Base-by-base conservation (phyloP, 30 jellyfish, hydroid and myxozoan species). In the Aurelia coerulea region DNA sequence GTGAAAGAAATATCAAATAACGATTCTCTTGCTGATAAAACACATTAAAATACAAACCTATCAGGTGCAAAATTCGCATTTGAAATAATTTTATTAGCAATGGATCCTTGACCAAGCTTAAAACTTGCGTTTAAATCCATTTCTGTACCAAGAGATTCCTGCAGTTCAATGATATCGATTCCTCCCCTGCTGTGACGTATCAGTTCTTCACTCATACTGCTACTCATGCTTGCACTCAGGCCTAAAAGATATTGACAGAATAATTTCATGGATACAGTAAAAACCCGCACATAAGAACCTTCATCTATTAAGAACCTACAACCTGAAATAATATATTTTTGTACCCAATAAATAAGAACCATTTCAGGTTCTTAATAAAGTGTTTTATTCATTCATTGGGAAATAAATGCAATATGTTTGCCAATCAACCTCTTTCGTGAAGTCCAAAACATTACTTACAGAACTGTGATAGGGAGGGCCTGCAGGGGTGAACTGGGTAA, bases 51-150 rank as follows among this genome's bases (percentile, higher is more conserved):
- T 23, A 75, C 93, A n/a, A 66, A 94, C 99, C 93, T 41, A 12
- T 87, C 96, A 0, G 99, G 97, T 5, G 99, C 93, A 68, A 74
- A 94, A 59, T 94, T 94, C 19, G 91, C 75, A 62, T 94, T 94
- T 11, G 97, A 58, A 19, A 94, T 70, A 2, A 94, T 85, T 79
- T 77, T 94, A 56, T 94, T 94, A 1, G 92, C 88, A 4, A 94
- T 84, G 18, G 89, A 19, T 41, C 97, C 93, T 53, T 83, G 96
- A 51, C 90, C 73, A 3, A 85, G 77, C 58, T 79, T 83, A 84
- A 87, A 67, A 75, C 94, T 87, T 65, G 90, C 62, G 35, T 63
- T 89, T 62, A 84, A 66, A 64, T 94, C 99, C 60, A 73, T 78
- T n/a, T 94, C 99, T 31, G 77, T 35, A 7, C 75, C 49, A 42